Conservation (phyloP, 2,797 vertebrate species). For the Clamator glandarius region DNA sequence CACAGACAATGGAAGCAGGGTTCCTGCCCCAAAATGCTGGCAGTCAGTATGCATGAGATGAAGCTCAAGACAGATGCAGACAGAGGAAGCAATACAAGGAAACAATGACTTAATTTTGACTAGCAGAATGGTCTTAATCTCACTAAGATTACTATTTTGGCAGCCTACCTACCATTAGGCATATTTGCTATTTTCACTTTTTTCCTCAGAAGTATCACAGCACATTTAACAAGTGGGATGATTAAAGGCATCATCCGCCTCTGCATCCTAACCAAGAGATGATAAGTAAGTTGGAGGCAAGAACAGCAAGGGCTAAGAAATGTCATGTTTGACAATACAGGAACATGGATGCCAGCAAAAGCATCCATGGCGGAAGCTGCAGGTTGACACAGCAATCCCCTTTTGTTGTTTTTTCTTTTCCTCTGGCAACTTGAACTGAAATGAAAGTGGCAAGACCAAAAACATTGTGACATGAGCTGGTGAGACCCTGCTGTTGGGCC, state of each 20-base stretch:
- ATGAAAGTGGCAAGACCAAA: background rate
- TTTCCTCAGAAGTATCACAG: background rate
- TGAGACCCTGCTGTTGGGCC: background rate
- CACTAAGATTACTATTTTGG: background rate
- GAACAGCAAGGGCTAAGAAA: background rate
- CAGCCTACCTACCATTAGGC: background rate
- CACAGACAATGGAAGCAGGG: background rate
- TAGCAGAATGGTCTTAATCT: background rate
- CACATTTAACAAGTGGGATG: background rate
- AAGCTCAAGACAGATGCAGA: background rate
- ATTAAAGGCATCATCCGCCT: background rate
- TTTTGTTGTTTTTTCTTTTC: background rate
- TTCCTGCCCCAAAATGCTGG: background rate
- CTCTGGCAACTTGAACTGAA: background rate
- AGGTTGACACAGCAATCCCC: background rate
- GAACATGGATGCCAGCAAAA: background rate
- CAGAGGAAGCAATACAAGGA: background rate
- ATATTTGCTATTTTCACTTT: background rate
- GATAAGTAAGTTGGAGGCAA: background rate
- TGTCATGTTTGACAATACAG: background rate
- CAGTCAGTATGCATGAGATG: background rate
- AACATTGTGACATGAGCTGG: background rate
- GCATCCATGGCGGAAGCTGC: background rate
- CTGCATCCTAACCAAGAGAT: background rate
- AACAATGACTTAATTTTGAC: background rate